Base-by-base conservation (phyloP, 1,140 invertebrate genomes). In the Drosophila guanche region DNA sequence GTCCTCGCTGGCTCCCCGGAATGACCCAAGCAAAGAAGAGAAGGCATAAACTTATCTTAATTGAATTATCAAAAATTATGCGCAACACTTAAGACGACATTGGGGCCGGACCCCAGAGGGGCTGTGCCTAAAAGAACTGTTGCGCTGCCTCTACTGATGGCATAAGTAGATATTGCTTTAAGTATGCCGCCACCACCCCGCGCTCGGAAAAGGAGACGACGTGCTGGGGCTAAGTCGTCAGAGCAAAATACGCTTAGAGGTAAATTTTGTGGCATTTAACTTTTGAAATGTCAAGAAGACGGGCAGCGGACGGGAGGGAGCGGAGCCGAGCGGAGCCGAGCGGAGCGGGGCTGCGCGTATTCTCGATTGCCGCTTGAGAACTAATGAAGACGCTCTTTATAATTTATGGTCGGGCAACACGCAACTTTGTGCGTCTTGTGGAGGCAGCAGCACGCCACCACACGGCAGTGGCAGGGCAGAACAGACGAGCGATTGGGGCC, bases 11-110 rank as follows among this genome's bases (percentile, higher is more conserved):
- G 10, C 23, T 12, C 22, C 6, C 23, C 42, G 25, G 47, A 68
- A 62, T 74, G 65, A 54, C 58, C 62, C 68, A 53, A 27, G 27
- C 20, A 48, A 75, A 47, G 37, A 47, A 55, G 60, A 56, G 40
- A 53, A 41, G 10, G 48, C 68, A 78, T 65, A 76, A 71, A 78
- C 72, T 76, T 78, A 78, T 78, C 76, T 78, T 78, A 78, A 78
- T 78, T 78, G 76, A 78, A 78, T 78, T 78, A 78, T 78, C 76
- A 78, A 78, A 77, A 78, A 78, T 78, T 78, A 78, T 78, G 76
- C 72, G 73, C 67, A 62, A 72, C 60, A 74, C 70, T 74, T 69
- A 65, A 65, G 65, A 59, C 54, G 70, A 56, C 27, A 37, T 37
- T 20, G 37, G 22, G 52, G 52, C 12, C 16, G 46, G 25, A 2